phyloP scores from a whole-genome alignment of 2,113 vertebrate species.

The Nerophis lumbriciformis region DNA sequence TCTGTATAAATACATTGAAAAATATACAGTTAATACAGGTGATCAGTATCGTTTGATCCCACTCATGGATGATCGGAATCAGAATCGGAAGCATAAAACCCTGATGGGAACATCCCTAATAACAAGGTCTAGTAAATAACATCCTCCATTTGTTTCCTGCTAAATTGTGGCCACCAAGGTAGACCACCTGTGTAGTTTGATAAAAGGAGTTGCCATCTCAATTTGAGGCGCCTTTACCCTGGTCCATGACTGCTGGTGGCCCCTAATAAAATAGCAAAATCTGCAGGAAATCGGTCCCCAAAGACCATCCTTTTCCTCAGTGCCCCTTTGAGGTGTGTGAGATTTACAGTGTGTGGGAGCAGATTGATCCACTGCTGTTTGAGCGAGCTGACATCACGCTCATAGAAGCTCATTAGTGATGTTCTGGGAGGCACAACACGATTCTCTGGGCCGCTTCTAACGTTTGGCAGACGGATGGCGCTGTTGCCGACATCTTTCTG shows the following conservation, averaged over 20 bases:
- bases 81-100: no score
- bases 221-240: slow-evolving; percentile 41
- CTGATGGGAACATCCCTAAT: no score
- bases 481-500: slow-evolving; percentile 31
- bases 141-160: not conserved
- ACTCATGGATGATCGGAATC: no score
- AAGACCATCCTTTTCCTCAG: slow-evolving; percentile 39
- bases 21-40: no score
- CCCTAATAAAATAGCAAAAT: slow-evolving; percentile 49
- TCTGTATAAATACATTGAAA: no score
- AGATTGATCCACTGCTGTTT: slow-evolving; percentile 68
- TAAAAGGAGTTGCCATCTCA: slow-evolving; percentile 58
- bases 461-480: slow-evolving; percentile 33
- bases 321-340: slow-evolving; percentile 58
- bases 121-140: slow-evolving; percentile 3
- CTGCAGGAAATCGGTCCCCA: slow-evolving; percentile 46
- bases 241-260: slow-evolving; percentile 57
- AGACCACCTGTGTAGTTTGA: slow-evolving; percentile 72
- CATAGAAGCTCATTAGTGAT: slow-evolving; percentile 60
- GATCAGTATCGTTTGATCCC: no score
- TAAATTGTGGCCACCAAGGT: slow-evolving; percentile 64
- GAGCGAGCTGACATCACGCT: slow-evolving; percentile 42
- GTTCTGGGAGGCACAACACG: slow-evolving; percentile 43
- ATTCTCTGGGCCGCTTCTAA: slow-evolving; percentile 29
- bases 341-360: slow-evolving; percentile 74